These are phyloP conservation scores for Pollimyrus isidori DNA, from an alignment of 2,113 vertebrate species.

Conservation along the genomic window DNA sequence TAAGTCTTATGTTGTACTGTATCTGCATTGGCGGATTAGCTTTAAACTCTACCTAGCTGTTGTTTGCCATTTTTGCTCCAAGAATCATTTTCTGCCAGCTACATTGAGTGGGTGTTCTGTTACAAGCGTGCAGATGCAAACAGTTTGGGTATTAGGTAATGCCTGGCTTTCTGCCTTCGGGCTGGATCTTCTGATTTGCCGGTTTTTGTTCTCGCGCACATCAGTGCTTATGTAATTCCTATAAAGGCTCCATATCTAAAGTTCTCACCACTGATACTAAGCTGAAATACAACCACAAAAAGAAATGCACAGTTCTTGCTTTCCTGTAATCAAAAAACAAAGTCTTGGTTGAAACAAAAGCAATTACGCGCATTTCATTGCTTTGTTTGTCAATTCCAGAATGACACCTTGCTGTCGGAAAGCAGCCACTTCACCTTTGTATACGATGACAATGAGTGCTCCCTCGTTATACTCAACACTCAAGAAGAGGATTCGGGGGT, in stretches of 20 bases:
- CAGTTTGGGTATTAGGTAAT: slow-evolving; percentile 30
- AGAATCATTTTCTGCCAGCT: neutral
- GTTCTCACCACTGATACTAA: neutral
- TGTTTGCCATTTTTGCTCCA: neutral
- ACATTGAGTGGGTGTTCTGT: slow-evolving; percentile 1
- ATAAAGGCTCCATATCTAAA: neutral
- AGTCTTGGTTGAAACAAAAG: neutral
- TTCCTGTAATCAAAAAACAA: neutral
- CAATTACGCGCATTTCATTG: neutral
- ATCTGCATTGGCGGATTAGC: neutral
- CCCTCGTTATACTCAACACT: slow-evolving; percentile 81
- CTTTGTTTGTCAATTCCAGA: slow-evolving; percentile 54
- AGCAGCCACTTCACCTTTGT: slow-evolving; percentile 90
- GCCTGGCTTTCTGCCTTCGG: slow-evolving; percentile 16
- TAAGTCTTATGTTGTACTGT: neutral
- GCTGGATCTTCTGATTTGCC: slow-evolving; percentile 21
- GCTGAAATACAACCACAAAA: neutral
- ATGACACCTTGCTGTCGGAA: slow-evolving; percentile 75
- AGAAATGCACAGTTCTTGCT: neutral
- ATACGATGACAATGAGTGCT: slow-evolving; percentile 91
- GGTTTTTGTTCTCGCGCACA: slow-evolving; percentile 18
- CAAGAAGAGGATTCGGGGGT: slow-evolving; percentile 72
- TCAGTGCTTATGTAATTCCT: slow-evolving; percentile 5
- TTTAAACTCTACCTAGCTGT: slow-evolving; percentile 1
- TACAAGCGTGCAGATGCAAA: slow-evolving; percentile 27